Base-by-base conservation (phyloP, 1,140 invertebrate genomes). In the Lucilia cuprina region DNA sequence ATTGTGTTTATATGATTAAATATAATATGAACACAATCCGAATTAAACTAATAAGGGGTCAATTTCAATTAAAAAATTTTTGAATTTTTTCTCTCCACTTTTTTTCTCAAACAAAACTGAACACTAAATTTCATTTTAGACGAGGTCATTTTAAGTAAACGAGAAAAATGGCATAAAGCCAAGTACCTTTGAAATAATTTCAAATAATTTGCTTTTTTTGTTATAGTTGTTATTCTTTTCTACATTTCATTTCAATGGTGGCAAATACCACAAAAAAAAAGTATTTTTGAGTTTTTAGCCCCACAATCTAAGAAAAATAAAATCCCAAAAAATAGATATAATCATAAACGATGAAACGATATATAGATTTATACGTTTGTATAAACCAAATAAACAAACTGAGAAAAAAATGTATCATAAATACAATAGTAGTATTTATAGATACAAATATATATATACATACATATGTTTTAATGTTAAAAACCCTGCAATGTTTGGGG, bases 241-340 rank as follows among this genome's bases (percentile, higher is more conserved):
- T 41, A 41, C 35, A 78, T 78, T 80, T 80, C n/a, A 80, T n/a
- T 50, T 80, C 41, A 80, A 80, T 80, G 19, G 47, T 80, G 77
- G 77, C 47, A 80, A 80, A 80, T 80, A 49, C 77, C 77, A 78
- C 35, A 80, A 80, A 80, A 80, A 80, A 80, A 80, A 80, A 80
- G 19, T 80, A 80, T 80, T 80, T 60, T 80, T 80, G 41, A 21
- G 47, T 49, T 50, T 80, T 80, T 80, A 70, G 41, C 77, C 77
- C 77, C 47, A n/a, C n/a, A 50, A 80, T 50, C 7, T 70, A 70
- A 55, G 50, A 55, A 55, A 55, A 41, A 5, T 8, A 10, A 41
- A 41, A 41, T 0, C 25, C 25, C 3, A 41, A 41, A 41, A 41
- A 41, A 41, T 41, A 2, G 41, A 41, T 3, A 41, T 7, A 41